Conservation (phyloP, 2,888 invertebrate genomes). For the Ochlodes sylvanus region DNA sequence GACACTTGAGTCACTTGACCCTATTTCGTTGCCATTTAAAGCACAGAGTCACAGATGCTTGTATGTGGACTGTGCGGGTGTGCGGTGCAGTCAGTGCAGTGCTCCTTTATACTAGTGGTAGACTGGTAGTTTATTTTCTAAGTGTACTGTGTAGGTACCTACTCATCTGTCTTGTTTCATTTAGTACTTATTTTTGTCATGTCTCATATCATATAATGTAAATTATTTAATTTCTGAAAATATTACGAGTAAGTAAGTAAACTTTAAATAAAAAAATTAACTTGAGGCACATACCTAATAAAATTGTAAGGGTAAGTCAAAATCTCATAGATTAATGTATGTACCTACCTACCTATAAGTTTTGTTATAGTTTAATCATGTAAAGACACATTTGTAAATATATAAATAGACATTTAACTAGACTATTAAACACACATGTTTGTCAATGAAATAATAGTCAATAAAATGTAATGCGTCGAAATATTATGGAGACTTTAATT, state of each 20-base stretch:
- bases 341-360: neutral
- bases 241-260: neutral
- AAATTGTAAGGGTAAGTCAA: neutral
- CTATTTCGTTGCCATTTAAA: no score
- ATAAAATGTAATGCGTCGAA: neutral
- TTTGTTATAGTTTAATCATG: neutral
- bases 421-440: neutral
- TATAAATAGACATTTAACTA: neutral
- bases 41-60: no score
- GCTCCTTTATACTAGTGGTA: no score
- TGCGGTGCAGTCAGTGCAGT: no score
- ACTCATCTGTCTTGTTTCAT: neutral
- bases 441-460: neutral
- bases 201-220: neutral
- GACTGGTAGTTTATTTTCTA: no score
- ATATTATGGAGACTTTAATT: no score
- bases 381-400: neutral
- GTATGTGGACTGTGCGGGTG: no score
- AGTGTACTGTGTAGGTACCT: no score
- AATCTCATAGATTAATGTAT: constrained; percentile 2
- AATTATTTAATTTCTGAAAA: neutral
- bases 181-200: constrained; percentile 2
- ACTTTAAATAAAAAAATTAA: neutral
- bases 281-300: neutral
- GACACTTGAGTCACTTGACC: no score